Base-by-base conservation (phyloP, 2,888 invertebrate genomes). In the Lysandra coridon region DNA sequence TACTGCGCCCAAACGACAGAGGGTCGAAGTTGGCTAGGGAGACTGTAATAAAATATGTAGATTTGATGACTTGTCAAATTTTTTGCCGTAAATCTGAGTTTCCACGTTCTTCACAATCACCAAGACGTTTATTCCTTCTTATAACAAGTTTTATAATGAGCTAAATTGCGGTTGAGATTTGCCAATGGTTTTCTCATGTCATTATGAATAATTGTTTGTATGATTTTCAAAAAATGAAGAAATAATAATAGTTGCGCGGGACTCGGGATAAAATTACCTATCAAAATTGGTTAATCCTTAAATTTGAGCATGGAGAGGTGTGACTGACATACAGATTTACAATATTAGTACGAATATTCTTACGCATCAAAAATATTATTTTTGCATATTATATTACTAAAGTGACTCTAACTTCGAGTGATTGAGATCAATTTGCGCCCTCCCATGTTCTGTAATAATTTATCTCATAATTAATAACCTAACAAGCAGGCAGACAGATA, bases 31-130 rank as follows among this genome's bases (percentile, higher is more conserved):
- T 87, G 88, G 89, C 88, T 88, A 90, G 90, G 88, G 90, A 91
- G 86, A 88, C 92, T 69, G 33, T 92, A 94, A 94, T 94, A 94
- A 94, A 94, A 94, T 94, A 94, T 94, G 94, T 91, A 94, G 94
- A 94, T 94, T 94, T 94, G 94, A 94, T 94, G 94, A 94, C 93
- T 94, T 94, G 94, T 92, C 93, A 94, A 92, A 93, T 94, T 94
- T 94, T 92, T 94, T 93, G 92, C 87, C 88, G 92, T 92, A 92
- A 93, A 93, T 93, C 93, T 89, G 87, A 91, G 92, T 91, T 92
- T 91, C 91, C 91, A 92, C 92, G 92, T 92, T 93, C 91, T 91
- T 88, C 90, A 91, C 89, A 88, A 88, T 85, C 88, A 88, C 86
- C 87, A 86, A 87, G 85, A 82, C 81, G 82, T 82, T 84, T 83